Conservation (phyloP, 2,113 vertebrate species). For the Excalfactoria chinensis region DNA sequence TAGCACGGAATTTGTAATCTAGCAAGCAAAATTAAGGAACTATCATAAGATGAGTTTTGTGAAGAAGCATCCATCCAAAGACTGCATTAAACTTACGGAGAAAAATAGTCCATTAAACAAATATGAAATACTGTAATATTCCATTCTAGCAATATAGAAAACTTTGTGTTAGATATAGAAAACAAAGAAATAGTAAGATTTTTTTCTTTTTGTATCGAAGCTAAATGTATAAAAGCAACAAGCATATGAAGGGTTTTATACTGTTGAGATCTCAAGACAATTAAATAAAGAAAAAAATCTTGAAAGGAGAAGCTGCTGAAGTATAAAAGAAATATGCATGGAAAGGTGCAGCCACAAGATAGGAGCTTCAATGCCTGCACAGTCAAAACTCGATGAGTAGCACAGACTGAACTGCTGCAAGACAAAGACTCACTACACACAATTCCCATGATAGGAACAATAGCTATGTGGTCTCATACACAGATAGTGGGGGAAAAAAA, state of each 20-base stretch:
- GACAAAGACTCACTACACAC: fast-evolving
- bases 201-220: background rate
- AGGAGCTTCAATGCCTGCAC: background rate
- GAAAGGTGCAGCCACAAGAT: background rate
- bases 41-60: background rate
- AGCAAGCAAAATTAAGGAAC: background rate
- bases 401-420: background rate
- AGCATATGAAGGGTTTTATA: background rate
- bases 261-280: background rate
- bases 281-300: background rate
- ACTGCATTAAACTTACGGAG: background rate
- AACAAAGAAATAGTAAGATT: background rate
- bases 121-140: background rate
- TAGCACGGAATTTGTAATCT: background rate
- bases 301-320: background rate
- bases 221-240: background rate
- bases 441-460: background rate
- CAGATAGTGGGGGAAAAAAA: background rate
- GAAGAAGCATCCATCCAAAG: background rate
- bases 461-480: background rate
- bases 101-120: background rate
- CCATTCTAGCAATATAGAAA: background rate
- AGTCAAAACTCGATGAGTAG: background rate
- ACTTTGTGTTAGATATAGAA: background rate
- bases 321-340: background rate